Evolutionary conservation across 2,888 invertebrate genomes (phyloP).

Genomic region (Apeira syringaria): DNA sequence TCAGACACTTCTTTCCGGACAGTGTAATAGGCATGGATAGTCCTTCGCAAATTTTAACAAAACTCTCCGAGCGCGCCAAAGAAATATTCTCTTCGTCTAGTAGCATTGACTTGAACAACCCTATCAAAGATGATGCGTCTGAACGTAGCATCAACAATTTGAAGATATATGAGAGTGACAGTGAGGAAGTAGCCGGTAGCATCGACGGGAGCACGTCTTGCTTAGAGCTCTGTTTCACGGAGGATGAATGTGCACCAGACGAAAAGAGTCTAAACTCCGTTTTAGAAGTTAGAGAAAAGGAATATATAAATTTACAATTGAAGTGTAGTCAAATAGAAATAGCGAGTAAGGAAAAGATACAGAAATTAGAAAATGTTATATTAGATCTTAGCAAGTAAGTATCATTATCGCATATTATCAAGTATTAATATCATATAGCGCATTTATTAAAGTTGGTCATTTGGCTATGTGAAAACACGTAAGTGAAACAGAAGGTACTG

Average conservation of each 20-base stretch:
- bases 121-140: slow-evolving; percentile 65
- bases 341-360: slow-evolving; percentile 71
- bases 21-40: slow-evolving; percentile 72
- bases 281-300: slow-evolving; percentile 74
- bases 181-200: slow-evolving; percentile 73
- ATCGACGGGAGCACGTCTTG: slow-evolving; percentile 77
- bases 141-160: slow-evolving; percentile 72
- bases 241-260: slow-evolving; percentile 68
- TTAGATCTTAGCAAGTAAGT: slow-evolving; percentile 86
- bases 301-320: slow-evolving; percentile 77
- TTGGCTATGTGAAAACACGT: too few species aligned
- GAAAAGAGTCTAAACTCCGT: slow-evolving; percentile 57
- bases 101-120: slow-evolving; percentile 67
- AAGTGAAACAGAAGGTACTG: too few species aligned
- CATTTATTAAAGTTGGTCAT: too few species aligned
- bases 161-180: slow-evolving; percentile 76
- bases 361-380: slow-evolving; percentile 79
- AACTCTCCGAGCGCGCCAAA: slow-evolving; percentile 76
- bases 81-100: slow-evolving; percentile 77
- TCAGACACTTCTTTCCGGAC: slow-evolving; percentile 76
- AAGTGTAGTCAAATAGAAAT: slow-evolving; percentile 76
- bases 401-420: neutral
- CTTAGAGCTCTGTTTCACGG: slow-evolving; percentile 75
- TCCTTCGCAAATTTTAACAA: slow-evolving; percentile 73
- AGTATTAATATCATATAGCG: too few species aligned